phyloP scores from a whole-genome alignment of 1,140 invertebrate genomes.

The Caenorhabditis brenneri region DNA sequence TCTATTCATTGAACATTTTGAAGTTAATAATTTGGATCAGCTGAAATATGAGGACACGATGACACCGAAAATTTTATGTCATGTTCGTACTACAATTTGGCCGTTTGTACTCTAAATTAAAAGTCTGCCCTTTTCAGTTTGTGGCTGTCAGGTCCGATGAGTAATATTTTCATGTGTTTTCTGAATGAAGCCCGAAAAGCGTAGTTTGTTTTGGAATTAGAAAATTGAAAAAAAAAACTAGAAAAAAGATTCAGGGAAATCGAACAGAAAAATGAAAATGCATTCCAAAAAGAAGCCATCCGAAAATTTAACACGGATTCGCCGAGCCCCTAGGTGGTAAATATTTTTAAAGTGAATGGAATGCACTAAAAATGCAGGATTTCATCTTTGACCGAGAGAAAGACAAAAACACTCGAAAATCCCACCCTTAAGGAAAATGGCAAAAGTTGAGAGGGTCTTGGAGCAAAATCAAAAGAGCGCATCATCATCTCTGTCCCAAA shows the following conservation, averaged over 20 bases:
- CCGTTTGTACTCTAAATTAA: background rate
- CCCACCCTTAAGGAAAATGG: background rate
- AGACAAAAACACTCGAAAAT: conserved; percentile 1
- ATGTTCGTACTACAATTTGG: background rate
- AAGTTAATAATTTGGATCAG: background rate
- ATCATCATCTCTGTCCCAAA: background rate
- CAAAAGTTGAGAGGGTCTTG: background rate
- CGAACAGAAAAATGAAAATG: background rate
- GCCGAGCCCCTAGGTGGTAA: no score
- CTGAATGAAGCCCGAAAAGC: background rate
- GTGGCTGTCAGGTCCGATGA: background rate
- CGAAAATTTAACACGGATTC: background rate
- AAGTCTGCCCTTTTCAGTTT: background rate
- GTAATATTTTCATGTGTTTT: background rate
- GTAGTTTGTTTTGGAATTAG: background rate
- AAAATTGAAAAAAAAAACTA: background rate
- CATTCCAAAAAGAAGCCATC: background rate
- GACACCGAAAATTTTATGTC: no score
- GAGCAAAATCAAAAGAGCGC: conserved; percentile 14
- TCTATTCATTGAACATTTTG: background rate
- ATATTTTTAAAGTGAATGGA: background rate
- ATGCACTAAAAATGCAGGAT: background rate
- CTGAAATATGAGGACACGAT: background rate
- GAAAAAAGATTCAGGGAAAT: no score
- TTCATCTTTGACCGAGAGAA: background rate